phyloP scores from a whole-genome alignment of 1,140 invertebrate genomes.

The Chionoecetes opilio region DNA sequence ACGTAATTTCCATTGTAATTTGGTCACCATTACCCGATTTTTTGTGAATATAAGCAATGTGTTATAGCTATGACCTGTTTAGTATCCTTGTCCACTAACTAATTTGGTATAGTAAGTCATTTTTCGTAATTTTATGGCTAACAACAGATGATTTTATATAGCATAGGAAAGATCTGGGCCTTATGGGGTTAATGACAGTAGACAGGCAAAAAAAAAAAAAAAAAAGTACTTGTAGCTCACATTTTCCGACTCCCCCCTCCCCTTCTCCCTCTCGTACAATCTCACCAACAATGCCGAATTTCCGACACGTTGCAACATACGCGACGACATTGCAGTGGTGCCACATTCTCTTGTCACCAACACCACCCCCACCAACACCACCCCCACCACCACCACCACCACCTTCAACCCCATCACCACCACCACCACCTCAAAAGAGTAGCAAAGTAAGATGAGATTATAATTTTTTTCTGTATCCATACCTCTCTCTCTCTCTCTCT shows the following conservation, averaged over 20 bases:
- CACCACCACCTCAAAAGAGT: background rate
- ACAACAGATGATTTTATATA: too few species aligned
- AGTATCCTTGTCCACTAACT: too few species aligned
- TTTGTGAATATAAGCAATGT: too few species aligned
- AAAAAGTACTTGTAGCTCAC: too few species aligned
- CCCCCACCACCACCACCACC: background rate
- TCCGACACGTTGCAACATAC: background rate
- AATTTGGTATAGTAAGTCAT: too few species aligned
- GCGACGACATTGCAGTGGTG: background rate
- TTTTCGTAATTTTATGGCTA: too few species aligned
- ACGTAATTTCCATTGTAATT: too few species aligned
- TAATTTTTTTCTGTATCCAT: background rate
- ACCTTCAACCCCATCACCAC: background rate
- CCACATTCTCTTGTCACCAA: background rate
- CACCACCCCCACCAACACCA: background rate
- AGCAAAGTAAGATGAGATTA: background rate
- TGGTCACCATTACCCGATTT: too few species aligned
- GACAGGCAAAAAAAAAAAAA: too few species aligned
- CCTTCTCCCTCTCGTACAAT: background rate
- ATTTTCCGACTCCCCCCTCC: background rate
- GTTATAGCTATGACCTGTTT: too few species aligned
- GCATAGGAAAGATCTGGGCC: too few species aligned
- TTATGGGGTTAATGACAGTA: too few species aligned
- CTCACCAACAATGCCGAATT: background rate
- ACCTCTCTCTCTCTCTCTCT: conserved; percentile 13